Percentiles rank a stretch among this genome's conserved stretches.
Conservation (phyloP, 92 coral and sea anemone genomes). For the Porites rus region DNA sequence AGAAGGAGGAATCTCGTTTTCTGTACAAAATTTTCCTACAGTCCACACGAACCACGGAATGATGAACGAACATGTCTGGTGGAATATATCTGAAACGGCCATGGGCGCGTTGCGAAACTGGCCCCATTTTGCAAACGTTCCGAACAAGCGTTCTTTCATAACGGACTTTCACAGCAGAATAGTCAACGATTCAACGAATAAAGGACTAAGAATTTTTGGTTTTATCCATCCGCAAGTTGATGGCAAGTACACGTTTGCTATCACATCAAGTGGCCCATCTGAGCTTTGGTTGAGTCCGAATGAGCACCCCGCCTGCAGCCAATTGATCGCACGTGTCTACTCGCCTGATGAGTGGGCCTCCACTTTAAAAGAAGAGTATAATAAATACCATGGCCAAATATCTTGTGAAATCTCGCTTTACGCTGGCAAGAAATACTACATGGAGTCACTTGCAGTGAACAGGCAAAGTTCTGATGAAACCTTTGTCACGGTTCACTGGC, state of each 20-base stretch:
- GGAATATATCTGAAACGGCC: not conserved
- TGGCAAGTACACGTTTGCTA: constrained; percentile 30
- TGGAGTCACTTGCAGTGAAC: constrained; percentile 11
- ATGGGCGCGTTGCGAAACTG: constrained; percentile 7
- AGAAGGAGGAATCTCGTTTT: no score
- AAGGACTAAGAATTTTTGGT: constrained; percentile 33
- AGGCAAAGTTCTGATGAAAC: constrained; percentile 18
- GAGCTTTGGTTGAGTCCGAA: constrained; percentile 39
- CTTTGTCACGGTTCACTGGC: constrained; percentile 28
- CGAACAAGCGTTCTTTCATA: constrained; percentile 22
- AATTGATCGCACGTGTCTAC: constrained; percentile 27
- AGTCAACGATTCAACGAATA: not conserved
- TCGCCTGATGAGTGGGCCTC: constrained; percentile 29
- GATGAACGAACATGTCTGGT: constrained; percentile 20
- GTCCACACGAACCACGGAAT: not conserved
- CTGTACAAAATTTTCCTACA: no score
- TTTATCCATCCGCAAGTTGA: not conserved
- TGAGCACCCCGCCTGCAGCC: constrained; percentile 12
- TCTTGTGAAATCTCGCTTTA: constrained; percentile 24
- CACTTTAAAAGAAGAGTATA: constrained; percentile 18
- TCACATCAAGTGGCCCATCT: constrained; percentile 40
- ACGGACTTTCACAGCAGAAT: not conserved
- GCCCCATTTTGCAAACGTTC: constrained; percentile 32
- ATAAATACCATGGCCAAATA: constrained; percentile 31
- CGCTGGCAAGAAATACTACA: constrained; percentile 29